A percentile compares a stretch with the other conserved stretches of the same genome.
These are phyloP conservation scores for Blastobasis adustella DNA, from an alignment of 2,888 invertebrate genomes.

Conservation along the genomic window DNA sequence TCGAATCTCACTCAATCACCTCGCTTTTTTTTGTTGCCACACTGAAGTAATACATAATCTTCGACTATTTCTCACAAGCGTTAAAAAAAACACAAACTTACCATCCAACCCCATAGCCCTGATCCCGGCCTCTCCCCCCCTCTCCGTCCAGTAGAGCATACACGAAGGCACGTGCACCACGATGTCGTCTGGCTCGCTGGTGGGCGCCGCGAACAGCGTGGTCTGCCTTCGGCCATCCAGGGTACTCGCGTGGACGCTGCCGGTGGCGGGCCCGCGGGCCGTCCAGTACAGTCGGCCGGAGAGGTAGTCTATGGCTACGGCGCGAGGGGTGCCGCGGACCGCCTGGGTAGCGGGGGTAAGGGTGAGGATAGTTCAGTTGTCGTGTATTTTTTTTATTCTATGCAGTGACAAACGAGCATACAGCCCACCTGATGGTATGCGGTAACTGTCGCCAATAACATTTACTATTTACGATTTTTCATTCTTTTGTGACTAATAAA, in stretches of 20 bases:
- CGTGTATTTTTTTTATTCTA: no score
- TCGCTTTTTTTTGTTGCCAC: no score
- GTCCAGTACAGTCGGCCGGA: slow-evolving; percentile 82
- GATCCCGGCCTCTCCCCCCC: slow-evolving; percentile 78
- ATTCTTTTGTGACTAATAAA: no score
- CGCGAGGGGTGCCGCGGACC: slow-evolving; percentile 78
- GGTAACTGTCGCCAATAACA: no score
- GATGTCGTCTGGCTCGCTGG: slow-evolving; percentile 82
- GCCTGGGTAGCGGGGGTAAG: slow-evolving; percentile 24
- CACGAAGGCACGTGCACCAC: slow-evolving; percentile 46
- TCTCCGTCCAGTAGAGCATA: slow-evolving; percentile 83
- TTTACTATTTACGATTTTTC: no score
- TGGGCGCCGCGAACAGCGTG: slow-evolving; percentile 62
- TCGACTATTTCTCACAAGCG: no score
- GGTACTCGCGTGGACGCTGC: slow-evolving; percentile 44
- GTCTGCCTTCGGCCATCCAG: slow-evolving; percentile 73
- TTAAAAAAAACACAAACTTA: slow-evolving; percentile 16
- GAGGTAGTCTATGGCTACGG: slow-evolving; percentile 83
- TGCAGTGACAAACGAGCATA: no score
- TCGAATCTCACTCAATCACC: no score
- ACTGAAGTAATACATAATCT: no score
- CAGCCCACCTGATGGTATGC: no score
- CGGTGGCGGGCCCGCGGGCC: slow-evolving; percentile 43
- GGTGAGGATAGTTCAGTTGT: slow-evolving; percentile 6
- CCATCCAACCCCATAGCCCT: slow-evolving; percentile 81